Conservation (phyloP, 1,140 invertebrate genomes). For the Lucilia sericata region DNA sequence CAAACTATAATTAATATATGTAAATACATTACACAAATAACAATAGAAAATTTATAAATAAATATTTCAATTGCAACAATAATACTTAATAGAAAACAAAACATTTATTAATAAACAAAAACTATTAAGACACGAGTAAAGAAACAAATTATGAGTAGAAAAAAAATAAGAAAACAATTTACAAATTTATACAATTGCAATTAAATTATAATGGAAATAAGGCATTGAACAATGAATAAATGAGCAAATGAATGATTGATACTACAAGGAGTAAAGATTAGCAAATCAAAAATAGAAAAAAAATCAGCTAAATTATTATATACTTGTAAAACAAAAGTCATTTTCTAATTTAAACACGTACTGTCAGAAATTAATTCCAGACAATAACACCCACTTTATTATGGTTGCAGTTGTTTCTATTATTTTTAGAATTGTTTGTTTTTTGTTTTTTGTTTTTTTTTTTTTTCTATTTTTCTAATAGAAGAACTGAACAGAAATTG, state of each 20-base stretch:
- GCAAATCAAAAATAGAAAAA: background rate
- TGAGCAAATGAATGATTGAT: background rate
- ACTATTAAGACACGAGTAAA: background rate
- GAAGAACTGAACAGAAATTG: background rate
- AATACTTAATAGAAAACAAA: too few species aligned
- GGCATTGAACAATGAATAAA: background rate
- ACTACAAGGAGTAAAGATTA: background rate
- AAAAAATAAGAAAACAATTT: too few species aligned
- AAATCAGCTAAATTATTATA: background rate
- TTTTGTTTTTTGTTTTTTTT: background rate
- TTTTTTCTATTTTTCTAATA: background rate
- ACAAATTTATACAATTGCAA: background rate
- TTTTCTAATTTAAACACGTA: slow-evolving; percentile 17
- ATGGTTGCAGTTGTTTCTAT: background rate
- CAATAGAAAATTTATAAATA: too few species aligned
- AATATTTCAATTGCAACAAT: background rate
- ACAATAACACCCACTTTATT: slow-evolving; percentile 4
- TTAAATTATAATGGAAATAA: slow-evolving; percentile 1
- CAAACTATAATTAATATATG: too few species aligned
- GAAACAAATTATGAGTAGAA: too few species aligned
- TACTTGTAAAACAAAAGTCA: background rate
- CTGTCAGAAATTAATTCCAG: background rate
- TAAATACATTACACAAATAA: too few species aligned
- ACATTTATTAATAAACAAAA: background rate
- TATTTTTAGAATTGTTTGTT: background rate